Conservation (phyloP, 2,797 vertebrate species). For the Yasuhikotakia modesta region DNA sequence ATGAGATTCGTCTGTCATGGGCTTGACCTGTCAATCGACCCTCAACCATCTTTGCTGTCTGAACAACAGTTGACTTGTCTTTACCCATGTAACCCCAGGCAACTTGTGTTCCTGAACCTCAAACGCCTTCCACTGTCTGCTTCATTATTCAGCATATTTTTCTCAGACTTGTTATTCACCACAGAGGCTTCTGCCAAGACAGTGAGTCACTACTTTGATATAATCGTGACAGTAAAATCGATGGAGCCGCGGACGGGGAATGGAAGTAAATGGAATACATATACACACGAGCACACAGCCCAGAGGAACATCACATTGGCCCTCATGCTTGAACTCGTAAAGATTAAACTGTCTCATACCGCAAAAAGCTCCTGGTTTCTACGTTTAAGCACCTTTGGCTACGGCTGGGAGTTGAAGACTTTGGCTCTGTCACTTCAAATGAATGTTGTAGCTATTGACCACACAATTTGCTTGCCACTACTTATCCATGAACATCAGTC, state of each 20-base stretch:
- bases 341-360: conserved; percentile 16
- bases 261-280: conserved; percentile 7
- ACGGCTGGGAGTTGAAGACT: conserved; percentile 9
- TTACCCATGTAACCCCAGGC: conserved; percentile 35
- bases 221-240: conserved; percentile 50
- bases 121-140: conserved; percentile 21
- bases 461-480: conserved; percentile 35
- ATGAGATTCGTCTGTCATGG: background rate
- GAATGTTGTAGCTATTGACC: conserved; percentile 34
- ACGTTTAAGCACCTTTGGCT: background rate
- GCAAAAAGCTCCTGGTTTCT: conserved; percentile 12
- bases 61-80: background rate
- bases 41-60: background rate
- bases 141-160: conserved; percentile 53
- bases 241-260: conserved; percentile 16
- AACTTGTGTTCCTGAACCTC: conserved; percentile 39
- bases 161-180: conserved; percentile 52
- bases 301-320: background rate
- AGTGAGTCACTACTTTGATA: conserved; percentile 40
- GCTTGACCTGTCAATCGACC: background rate
- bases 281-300: background rate
- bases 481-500: conserved; percentile 34
- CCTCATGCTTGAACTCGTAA: conserved; percentile 3
- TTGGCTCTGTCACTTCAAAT: conserved; percentile 26
- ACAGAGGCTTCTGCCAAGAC: conserved; percentile 37